A percentile compares a stretch with the other conserved stretches of the same genome.
Evolutionary conservation across 2,888 invertebrate genomes (phyloP).

Genomic region (Cetonia aurata): DNA sequence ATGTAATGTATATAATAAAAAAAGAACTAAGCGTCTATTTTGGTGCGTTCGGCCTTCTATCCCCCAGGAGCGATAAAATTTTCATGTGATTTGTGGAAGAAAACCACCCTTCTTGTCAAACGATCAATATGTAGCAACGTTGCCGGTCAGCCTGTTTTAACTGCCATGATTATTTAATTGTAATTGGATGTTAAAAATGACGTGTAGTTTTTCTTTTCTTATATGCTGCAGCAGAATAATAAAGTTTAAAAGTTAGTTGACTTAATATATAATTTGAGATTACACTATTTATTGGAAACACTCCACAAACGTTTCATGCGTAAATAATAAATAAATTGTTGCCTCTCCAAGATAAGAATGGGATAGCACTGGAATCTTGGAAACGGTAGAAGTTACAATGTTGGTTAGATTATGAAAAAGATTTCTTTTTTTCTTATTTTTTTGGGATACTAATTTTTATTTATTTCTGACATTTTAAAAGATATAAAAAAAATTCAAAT

Average conservation of each 20-base stretch:
- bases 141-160: neutral
- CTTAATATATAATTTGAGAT: slow-evolving; percentile 5
- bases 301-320: neutral
- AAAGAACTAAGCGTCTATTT: slow-evolving; percentile 11
- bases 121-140: slow-evolving; percentile 28
- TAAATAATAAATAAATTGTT: too few species aligned
- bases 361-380: too few species aligned
- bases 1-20: slow-evolving; percentile 25
- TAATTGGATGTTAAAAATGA: slow-evolving; percentile 17
- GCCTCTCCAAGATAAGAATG: too few species aligned
- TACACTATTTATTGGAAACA: too few species aligned
- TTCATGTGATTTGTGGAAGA: slow-evolving; percentile 25
- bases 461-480: too few species aligned
- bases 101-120: slow-evolving; percentile 39
- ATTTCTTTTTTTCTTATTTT: too few species aligned
- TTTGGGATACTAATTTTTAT: too few species aligned
- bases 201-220: slow-evolving; percentile 11
- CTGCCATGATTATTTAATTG: slow-evolving; percentile 12
- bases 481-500: too few species aligned
- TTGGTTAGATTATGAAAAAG: too few species aligned
- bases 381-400: too few species aligned
- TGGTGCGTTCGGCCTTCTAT: slow-evolving; percentile 4
- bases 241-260: neutral
- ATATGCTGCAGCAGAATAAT: neutral
- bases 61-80: slow-evolving; percentile 25